phyloP scores from a whole-genome alignment of 64 coral and sea anemone genomes.

The Cladopsammia gracilis region DNA sequence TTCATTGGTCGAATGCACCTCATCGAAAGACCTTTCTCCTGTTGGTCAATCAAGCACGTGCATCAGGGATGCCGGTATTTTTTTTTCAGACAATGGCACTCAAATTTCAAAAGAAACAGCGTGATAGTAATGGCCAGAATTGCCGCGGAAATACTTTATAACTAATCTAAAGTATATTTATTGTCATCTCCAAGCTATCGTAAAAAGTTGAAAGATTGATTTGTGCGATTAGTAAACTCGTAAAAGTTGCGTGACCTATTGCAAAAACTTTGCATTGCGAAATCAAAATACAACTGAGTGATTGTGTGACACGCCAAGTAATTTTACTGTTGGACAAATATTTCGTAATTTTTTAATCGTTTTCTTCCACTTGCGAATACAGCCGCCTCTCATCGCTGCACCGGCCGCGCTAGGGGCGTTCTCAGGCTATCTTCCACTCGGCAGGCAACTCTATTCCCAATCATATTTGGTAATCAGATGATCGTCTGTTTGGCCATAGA shows the following conservation, averaged over 20 bases:
- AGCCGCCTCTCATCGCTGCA: too few relatives aligned
- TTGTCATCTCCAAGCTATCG: not conserved
- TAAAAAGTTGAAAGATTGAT: too few relatives aligned
- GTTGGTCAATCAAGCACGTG: slow-evolving; percentile 1
- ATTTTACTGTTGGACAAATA: not conserved
- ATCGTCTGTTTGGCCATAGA: too few relatives aligned
- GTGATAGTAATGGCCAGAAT: too few relatives aligned
- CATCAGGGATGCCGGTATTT: not conserved
- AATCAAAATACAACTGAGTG: not conserved
- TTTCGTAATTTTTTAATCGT: not conserved
- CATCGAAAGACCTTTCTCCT: slow-evolving; percentile 22
- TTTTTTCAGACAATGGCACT: not conserved
- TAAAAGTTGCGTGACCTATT: not conserved
- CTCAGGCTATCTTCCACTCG: too few relatives aligned
- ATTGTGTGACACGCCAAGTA: not conserved
- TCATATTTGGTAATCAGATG: too few relatives aligned
- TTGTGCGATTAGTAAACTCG: too few relatives aligned
- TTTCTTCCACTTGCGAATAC: too few relatives aligned
- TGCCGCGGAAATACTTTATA: not conserved
- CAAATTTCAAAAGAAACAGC: not conserved
- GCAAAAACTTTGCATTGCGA: not conserved
- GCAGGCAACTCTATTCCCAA: too few relatives aligned
- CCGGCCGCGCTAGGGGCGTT: too few relatives aligned
- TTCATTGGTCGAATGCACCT: not conserved
- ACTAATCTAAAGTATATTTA: too few relatives aligned